Base-by-base conservation (phyloP, 53 echinoderm and acorn worm species). In the Stichopus horrens region DNA sequence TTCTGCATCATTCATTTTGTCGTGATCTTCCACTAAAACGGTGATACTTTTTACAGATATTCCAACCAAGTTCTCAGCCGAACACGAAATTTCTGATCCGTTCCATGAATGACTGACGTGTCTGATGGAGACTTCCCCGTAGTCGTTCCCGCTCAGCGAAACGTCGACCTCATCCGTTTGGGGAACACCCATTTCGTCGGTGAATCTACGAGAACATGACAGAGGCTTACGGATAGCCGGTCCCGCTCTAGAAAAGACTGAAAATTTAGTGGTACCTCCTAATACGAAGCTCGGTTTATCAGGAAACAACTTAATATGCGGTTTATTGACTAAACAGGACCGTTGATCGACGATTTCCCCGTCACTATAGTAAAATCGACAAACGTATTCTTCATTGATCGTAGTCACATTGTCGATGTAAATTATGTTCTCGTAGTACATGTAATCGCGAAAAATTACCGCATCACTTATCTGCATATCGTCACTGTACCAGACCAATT, bases 261-360 rank as follows among this genome's bases (percentile, higher is more conserved):
- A 66, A 65, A 85, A 85, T 52, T 85, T 85, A 23, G 85, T 85
- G 18, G 58, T 85, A 51, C 85, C 85, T 21, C 85, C 85, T 10
- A 85, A 23, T 7, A 85, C 37, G 20, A 85, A 85, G 53, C 67
- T 85, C 51, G 85, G 85, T 52, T 52, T 52, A 23, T 8, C 85
- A 6, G 85, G 85, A 52, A 66, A 67, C 13, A 65, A 21, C 11
- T 16, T 52, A 11, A 85, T 37, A 4, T 18, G 23, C 14, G 85
- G 85, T 52, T 68, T 85, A 52, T 85, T 59, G 85, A 85, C 85
- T 4, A 59, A 16, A 51, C 85, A 85, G 6, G 85, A 85, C 11
- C 85, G 85, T 85, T 85, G 85, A 23, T 85, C 85, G 85, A 85
- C 85, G 9, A 85, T 85, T 5, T 85, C 85, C 8, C 85, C 85